Evolutionary conservation across 1,140 invertebrate species (phyloP).

Genomic region (Drosophila kurseongensis): DNA sequence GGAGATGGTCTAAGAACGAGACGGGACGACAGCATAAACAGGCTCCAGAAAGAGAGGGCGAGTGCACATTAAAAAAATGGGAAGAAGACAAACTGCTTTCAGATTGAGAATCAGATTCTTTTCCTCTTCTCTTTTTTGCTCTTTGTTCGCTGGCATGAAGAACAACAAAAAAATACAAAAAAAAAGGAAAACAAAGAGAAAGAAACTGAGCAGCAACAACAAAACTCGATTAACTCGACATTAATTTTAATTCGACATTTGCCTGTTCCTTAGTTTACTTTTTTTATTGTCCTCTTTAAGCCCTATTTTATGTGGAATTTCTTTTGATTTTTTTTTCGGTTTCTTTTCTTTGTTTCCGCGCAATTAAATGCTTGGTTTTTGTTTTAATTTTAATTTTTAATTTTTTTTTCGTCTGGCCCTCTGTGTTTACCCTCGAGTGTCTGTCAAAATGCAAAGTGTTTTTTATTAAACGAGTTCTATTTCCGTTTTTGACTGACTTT

Average conservation of each 20-base stretch:
- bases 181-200: constrained; percentile 24
- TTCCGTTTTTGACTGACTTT: constrained; percentile 49
- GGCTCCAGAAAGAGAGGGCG: constrained; percentile 49
- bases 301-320: constrained; percentile 59
- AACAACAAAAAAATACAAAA: constrained; percentile 28
- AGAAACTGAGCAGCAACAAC: constrained; percentile 63
- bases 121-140: constrained; percentile 32
- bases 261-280: constrained; percentile 34
- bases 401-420: constrained; percentile 15
- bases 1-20: constrained; percentile 22
- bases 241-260: constrained; percentile 83
- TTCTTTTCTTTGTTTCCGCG: constrained; percentile 11
- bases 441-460: constrained; percentile 51
- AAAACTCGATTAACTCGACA: constrained; percentile 83
- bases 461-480: constrained; percentile 62
- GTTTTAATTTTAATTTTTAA: constrained; percentile 34
- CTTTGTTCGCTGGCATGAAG: constrained; percentile 16
- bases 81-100: constrained; percentile 82
- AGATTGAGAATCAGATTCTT: constrained; percentile 73
- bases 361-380: constrained; percentile 59
- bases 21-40: constrained; percentile 45
- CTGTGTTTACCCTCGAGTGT: constrained; percentile 29
- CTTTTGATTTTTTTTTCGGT: constrained; percentile 42
- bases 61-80: constrained; percentile 46
- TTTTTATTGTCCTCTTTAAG: constrained; percentile 48